Evolutionary conservation across 2,888 invertebrate genomes (phyloP), one percentile per base, ranked within the genome.

Genomic region (Eupithecia exiguata): DNA sequence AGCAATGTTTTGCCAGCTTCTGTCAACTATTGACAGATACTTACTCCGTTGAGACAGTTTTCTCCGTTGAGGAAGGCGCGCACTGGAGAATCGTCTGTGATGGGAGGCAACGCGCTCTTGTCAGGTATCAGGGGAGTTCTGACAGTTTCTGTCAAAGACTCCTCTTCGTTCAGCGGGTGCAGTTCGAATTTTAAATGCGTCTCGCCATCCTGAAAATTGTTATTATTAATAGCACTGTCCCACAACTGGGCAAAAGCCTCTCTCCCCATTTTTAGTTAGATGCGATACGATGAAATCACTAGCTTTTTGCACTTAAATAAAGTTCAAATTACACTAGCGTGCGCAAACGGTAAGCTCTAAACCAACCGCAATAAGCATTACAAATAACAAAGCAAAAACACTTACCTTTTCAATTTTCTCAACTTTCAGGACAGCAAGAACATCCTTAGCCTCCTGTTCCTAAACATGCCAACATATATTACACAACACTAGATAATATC

Each of bases 31-130:
- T n/a, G 49, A n/a, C 61, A 43, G 40, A 38, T 66, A 89, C 95
- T 94, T 91, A 97, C 98, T 83, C 99, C 99, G 85, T 96, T 96
- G 5, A 99, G 93, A 86, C 99, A 99, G 84, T 97, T 96, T 81
- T 97, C 97, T 38, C 98, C 98, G 78, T 96, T 96, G 1, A 99
- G 92, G 85, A 99, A 98, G 63, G 96, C 97, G 76, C 96, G 94
- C 0, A 98, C 96, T 0, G 98, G 96, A 63, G 96, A 96, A 62
- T 96, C 95, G 86, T 98, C 97, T 0, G 83, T 84, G 0, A 91
- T 83, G 0, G 86, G 81, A 0, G 88, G 87, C 0, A 79, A 63
- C 0, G 66, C 63, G 0, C 87, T 80, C 63, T 83, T 87, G 12
- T 87, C 86, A 0, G 79, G 6, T 6, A 81, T 36, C 14, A 82